Conservation (phyloP, 2,113 vertebrate species). For the Cygnus buccinator region DNA sequence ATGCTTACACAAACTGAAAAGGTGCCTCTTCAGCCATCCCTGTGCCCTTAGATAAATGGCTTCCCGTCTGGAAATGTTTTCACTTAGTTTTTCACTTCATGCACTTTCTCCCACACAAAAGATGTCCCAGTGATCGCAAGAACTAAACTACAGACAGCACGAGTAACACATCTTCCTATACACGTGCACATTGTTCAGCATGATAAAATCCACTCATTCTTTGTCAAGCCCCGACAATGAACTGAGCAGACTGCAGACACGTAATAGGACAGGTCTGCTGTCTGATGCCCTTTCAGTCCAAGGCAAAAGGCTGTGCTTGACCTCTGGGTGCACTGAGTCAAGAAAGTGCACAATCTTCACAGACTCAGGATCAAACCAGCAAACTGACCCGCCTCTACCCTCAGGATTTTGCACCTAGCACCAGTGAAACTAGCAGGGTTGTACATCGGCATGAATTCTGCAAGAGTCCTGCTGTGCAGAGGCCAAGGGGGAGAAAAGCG, state of each 20-base stretch:
- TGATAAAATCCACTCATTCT: not conserved
- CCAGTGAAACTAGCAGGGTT: not conserved
- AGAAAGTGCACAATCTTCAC: not conserved
- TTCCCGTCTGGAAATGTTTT: not conserved
- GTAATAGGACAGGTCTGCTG: not conserved
- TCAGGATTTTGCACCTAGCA: not conserved
- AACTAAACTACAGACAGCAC: not conserved
- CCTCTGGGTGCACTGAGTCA: not conserved
- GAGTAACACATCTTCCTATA: not conserved
- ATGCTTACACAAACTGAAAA: not conserved
- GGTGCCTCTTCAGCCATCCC: not conserved
- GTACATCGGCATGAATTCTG: accelerated
- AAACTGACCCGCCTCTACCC: not conserved
- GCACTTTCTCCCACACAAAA: not conserved
- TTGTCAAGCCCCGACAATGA: not conserved
- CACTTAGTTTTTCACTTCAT: not conserved
- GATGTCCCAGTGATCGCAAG: not conserved
- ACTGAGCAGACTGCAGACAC: not conserved
- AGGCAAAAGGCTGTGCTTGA: accelerated
- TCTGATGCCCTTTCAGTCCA: not conserved
- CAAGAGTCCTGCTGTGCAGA: not conserved
- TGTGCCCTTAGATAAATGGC: not conserved
- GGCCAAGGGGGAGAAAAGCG: not conserved
- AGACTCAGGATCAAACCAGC: not conserved
- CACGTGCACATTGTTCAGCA: not conserved